Conservation (phyloP, 2,888 invertebrate species). For the Myopa tessellatipennis region DNA sequence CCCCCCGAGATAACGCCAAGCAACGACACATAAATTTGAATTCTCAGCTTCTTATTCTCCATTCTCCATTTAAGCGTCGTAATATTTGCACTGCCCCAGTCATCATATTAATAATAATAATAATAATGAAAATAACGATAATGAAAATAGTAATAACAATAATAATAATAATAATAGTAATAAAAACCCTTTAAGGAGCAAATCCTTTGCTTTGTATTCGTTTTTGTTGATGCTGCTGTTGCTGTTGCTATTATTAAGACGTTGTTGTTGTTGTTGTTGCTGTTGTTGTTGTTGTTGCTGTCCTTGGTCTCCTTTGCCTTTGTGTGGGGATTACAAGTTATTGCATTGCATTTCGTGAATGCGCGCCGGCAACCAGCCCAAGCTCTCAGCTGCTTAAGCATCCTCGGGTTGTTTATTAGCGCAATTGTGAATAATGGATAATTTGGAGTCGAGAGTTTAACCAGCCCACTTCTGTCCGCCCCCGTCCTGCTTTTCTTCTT, state of each 20-base stretch:
- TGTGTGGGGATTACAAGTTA: neutral
- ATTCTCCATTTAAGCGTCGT: conserved; percentile 8
- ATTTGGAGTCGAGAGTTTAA: conserved; percentile 6
- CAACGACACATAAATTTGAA: conserved; percentile 24
- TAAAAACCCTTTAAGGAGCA: conserved; percentile 12
- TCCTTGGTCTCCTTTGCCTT: neutral
- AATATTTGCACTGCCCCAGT: conserved; percentile 8
- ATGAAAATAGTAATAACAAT: conserved; percentile 8
- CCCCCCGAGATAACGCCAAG: neutral
- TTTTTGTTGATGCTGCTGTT: neutral
- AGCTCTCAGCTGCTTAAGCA: conserved; percentile 26
- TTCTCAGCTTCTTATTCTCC: conserved; percentile 22
- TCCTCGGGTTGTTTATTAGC: conserved; percentile 30
- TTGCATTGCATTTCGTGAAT: neutral
- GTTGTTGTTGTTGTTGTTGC: neutral
- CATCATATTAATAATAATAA: conserved; percentile 9
- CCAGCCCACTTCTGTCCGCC: neutral
- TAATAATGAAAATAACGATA: conserved; percentile 9
- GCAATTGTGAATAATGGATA: conserved; percentile 37
- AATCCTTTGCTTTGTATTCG: neutral
- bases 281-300: neutral
- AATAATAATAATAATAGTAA: conserved; percentile 19
- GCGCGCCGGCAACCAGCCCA: neutral
- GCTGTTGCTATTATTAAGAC: neutral
- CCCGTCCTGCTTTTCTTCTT: neutral